Evolutionary conservation across 2,113 vertebrate genomes (phyloP).

Genomic region (Caracal caracal): DNA sequence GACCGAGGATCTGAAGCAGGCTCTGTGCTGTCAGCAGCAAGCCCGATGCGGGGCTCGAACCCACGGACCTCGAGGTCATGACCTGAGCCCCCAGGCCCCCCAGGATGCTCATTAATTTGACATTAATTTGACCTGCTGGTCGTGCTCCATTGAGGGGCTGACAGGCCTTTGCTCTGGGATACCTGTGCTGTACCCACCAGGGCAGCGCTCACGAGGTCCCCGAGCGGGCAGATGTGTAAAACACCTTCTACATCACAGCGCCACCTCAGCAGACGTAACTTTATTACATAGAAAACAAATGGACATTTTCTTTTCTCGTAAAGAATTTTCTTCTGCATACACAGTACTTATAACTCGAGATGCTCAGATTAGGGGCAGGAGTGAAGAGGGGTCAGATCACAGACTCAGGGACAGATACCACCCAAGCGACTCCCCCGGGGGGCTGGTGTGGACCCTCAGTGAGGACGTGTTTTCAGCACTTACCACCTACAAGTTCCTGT

Average conservation of each 20-base stretch:
- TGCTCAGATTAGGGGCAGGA: too few species aligned
- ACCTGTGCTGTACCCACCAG: neutral
- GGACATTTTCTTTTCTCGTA: neutral
- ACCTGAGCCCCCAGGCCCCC: too few species aligned
- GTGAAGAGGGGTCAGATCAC: neutral
- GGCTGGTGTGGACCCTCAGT: neutral
- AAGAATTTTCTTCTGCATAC: neutral
- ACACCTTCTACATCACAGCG: neutral
- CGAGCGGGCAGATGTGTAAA: rapidly evolving
- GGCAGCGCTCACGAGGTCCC: neutral
- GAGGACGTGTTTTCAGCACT: neutral
- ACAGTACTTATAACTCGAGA: neutral
- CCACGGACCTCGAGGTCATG: too few species aligned
- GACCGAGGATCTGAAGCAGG: too few species aligned
- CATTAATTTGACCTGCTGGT: too few species aligned
- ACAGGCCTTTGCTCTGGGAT: neutral
- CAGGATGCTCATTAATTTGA: too few species aligned
- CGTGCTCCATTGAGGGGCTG: neutral
- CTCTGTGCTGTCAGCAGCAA: too few species aligned
- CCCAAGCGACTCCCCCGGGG: rapidly evolving
- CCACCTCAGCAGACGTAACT: neutral
- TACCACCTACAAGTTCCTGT: rapidly evolving
- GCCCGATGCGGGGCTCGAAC: too few species aligned
- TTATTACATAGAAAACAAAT: too few species aligned
- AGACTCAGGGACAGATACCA: rapidly evolving